Evolutionary conservation across 2,888 invertebrate species (phyloP), one percentile per base, ranked within the genome.

Genomic region (Athrips mouffetella): DNA sequence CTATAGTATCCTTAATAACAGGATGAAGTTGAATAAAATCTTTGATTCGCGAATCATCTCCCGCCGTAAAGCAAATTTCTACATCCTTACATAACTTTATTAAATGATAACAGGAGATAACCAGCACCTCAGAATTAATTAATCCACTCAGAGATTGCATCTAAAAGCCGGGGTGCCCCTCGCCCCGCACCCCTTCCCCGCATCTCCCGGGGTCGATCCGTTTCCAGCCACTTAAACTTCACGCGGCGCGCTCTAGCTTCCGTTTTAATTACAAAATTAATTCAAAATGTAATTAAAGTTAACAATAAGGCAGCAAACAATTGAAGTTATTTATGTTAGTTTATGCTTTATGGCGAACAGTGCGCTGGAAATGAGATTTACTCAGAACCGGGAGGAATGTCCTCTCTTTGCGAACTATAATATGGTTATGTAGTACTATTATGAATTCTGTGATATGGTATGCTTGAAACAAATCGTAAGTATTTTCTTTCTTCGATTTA

Each of bases 201-300:
- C 60, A 57, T 59, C 49, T 49, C 59, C 64, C 70, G 62, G 79
- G 86, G 80, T 83, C 85, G 86, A 84, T 86, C 84, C 80, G 83
- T 81, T 87, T 87, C 85, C 86, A 87, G 86, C 88, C 87, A 87
- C 88, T 88, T 87, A 83, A 88, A 88, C 87, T 88, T 87, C 86
- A 87, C 87, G 85, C 88, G 87, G 80, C 80, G 81, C 85, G 83
- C 87, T 86, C 86, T 84, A 87, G 89, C 89, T 89, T 89, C 89
- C 88, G 89, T 89, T 89, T 89, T 89, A 89, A 89, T 89, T 89
- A 89, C 88, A 86, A 89, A 89, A 89, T 89, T 89, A 89, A 89
- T 89, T 89, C 89, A 89, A 89, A 89, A 89, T 88, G 89, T 89
- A 89, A 89, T 89, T 89, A 89, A 89, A 89, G 86, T 89, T 89